Base-by-base conservation (phyloP, 1,140 invertebrate species). In the Apis dorsata region DNA sequence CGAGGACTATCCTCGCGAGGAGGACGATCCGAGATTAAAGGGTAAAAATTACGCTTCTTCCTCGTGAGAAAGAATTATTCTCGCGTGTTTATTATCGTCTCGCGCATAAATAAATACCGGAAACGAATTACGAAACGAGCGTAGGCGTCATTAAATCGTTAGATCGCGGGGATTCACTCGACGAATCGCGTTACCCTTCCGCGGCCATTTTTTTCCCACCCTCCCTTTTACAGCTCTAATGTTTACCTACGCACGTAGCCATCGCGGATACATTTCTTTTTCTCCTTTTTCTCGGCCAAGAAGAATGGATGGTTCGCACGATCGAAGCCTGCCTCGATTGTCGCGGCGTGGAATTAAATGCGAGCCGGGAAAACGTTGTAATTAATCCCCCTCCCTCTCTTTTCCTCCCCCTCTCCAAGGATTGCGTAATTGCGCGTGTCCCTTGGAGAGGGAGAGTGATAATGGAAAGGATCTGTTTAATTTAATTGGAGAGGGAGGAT, bases 21-120 rank as follows among this genome's bases (percentile, higher is more conserved):
- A 63, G 60, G 60, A 63, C 62, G 62, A 63, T 12, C 34, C 53
- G 63, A 66, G 63, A 44, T 55, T 28, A 24, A 63, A 15, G 49
- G 34, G 28, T 34, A 62, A 86, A 87, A 44, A 84, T 86, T 86
- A 49, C 85, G 24, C 72, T 34, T 60, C 57, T n/a, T 13, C 60
- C 34, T 44, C 86, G 86, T 87, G 86, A 87, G 86, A 87, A 87
- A 79, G 65, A 34, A 57, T 65, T 24, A 19, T n/a, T 60, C 28
- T 34, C 9, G 24, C 62, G 79, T 74, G 73, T 34, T 72, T 60
- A 71, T 85, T 81, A 81, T 72, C 69, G 60, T 66, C 15, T 53
- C 68, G 74, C 70, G 57, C 63, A 72, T 74, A 86, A 72, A 68
- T 53, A 70, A 57, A 75, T 55, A 86, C 85, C 85, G 85, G 86